Conservation (phyloP, 2,888 invertebrate genomes). For the Shargacucullia verbasci region DNA sequence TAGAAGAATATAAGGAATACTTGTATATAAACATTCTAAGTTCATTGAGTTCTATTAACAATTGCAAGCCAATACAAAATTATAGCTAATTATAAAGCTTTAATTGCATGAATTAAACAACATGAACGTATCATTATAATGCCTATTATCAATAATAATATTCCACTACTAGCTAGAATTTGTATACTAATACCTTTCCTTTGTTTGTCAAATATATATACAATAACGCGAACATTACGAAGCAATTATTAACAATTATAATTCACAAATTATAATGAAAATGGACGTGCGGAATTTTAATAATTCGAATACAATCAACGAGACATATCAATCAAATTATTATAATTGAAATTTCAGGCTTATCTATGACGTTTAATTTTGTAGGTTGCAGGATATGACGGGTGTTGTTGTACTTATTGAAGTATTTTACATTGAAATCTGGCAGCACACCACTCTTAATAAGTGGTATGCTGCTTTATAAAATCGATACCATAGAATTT, state of each 20-base stretch:
- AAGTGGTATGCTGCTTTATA: too few species aligned
- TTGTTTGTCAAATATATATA: constrained; percentile 36
- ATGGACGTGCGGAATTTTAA: constrained; percentile 36
- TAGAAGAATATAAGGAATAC: too few species aligned
- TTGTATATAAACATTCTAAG: neutral
- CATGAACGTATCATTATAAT: neutral
- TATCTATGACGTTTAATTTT: too few species aligned
- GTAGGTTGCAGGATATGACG: too few species aligned
- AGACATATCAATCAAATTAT: constrained; percentile 35
- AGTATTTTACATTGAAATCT: too few species aligned
- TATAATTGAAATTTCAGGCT: constrained; percentile 16
- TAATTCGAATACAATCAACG: constrained; percentile 30
- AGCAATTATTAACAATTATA: constrained; percentile 26
- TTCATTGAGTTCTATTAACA: too few species aligned
- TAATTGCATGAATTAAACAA: constrained; percentile 9
- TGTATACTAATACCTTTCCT: too few species aligned
- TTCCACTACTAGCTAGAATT: too few species aligned
- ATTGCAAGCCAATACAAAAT: too few species aligned
- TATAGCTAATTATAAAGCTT: constrained; percentile 1
- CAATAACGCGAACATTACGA: constrained; percentile 19
- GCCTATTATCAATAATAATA: neutral
- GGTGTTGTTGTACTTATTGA: too few species aligned
- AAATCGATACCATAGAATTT: too few species aligned
- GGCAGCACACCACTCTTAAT: too few species aligned
- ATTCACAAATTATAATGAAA: constrained; percentile 35